Percentiles rank a stretch among this genome's conserved stretches.
These are phyloP conservation scores for Linnaemya tessellans DNA, from an alignment of 2,888 invertebrate species.

Conservation along the genomic window DNA sequence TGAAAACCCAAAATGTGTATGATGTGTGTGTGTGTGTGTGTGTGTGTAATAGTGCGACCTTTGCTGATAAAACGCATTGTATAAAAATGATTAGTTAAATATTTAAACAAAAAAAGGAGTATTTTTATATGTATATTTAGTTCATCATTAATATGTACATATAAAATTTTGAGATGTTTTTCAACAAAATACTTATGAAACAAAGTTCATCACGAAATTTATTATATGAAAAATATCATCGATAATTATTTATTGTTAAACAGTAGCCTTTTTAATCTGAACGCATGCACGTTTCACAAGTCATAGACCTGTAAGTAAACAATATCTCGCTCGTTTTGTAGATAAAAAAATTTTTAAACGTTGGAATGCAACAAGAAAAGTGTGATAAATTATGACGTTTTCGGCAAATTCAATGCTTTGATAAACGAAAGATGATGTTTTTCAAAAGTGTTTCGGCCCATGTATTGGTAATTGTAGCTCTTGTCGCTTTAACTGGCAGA, in stretches of 20 bases:
- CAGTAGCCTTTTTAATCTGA: neutral
- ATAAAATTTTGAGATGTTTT: too few relatives aligned
- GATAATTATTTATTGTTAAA: slow-evolving; percentile 24
- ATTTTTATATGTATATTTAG: too few relatives aligned
- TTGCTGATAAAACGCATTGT: too few relatives aligned
- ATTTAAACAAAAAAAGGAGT: too few relatives aligned
- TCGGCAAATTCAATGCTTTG: neutral
- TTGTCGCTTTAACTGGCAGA: too few relatives aligned
- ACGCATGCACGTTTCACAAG: slow-evolving; percentile 16
- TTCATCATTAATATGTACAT: too few relatives aligned
- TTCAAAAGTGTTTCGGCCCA: neutral
- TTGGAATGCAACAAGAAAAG: neutral
- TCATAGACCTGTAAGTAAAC: slow-evolving; percentile 22
- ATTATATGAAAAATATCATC: neutral
- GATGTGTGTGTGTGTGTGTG: too few relatives aligned
- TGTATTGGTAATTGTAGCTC: neutral
- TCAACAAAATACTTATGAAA: too few relatives aligned
- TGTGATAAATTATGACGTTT: slow-evolving; percentile 12
- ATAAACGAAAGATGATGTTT: neutral
- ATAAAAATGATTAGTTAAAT: too few relatives aligned
- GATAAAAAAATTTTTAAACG: neutral
- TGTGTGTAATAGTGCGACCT: too few relatives aligned
- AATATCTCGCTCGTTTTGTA: neutral
- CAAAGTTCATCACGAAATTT: too few relatives aligned
- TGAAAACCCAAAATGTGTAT: too few relatives aligned